These are phyloP conservation scores for Epizoanthus rinbou DNA, from an alignment of 92 coral and sea anemone genomes.

Conservation along the genomic window DNA sequence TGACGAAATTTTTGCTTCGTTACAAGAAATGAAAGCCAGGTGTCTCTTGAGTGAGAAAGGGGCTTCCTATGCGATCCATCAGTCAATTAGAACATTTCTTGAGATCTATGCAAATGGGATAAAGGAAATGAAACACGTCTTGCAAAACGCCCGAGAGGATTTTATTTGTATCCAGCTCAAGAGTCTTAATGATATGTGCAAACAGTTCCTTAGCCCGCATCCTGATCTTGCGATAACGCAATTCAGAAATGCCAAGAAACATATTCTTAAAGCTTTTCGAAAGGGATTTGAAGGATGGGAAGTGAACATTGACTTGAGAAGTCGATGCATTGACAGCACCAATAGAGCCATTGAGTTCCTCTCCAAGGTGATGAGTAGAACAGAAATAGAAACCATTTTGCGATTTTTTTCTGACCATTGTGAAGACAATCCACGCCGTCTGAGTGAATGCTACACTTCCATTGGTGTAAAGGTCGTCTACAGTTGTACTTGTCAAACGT, in stretches of 20 bases:
- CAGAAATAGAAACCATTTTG: slow-evolving; percentile 6
- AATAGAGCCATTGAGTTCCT: slow-evolving; percentile 14
- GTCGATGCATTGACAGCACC: neutral
- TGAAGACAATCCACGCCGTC: neutral
- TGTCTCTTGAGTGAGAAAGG: neutral
- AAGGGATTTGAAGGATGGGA: slow-evolving; percentile 4
- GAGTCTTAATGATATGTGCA: neutral
- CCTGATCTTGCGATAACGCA: slow-evolving; percentile 9
- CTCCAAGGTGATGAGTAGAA: slow-evolving; percentile 20
- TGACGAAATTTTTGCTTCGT: neutral
- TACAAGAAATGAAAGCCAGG: neutral
- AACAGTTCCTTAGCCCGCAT: neutral
- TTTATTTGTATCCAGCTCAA: neutral
- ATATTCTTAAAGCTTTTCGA: slow-evolving; percentile 11
- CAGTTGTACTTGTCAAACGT: slow-evolving; percentile 16
- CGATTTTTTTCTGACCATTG: neutral
- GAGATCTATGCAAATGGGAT: neutral
- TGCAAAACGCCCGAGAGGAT: slow-evolving; percentile 2
- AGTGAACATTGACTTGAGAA: neutral
- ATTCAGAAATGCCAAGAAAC: neutral
- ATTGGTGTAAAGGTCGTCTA: neutral
- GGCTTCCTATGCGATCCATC: slow-evolving; percentile 1
- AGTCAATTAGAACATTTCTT: slow-evolving; percentile 6
- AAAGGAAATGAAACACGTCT: neutral
- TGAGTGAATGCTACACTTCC: neutral